These are phyloP conservation scores for Hylomyscus alleni DNA, from an alignment of 2,797 vertebrate species.

Conservation along the genomic window DNA sequence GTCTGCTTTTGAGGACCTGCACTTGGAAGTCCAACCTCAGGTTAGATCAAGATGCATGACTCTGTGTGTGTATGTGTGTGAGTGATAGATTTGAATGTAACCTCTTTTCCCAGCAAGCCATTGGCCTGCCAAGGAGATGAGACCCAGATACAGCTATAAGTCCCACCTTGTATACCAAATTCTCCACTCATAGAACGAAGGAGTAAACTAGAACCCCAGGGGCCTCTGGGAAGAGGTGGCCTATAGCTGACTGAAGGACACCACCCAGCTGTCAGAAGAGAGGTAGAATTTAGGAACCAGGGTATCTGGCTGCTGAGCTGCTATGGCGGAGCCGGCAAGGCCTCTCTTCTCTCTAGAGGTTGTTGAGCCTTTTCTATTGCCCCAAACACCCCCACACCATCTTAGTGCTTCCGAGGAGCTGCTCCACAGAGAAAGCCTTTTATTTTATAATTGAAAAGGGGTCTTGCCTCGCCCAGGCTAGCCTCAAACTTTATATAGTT, in stretches of 20 bases:
- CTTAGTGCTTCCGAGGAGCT: too few species aligned
- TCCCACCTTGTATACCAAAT: background rate
- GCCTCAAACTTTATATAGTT: background rate
- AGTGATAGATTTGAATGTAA: background rate
- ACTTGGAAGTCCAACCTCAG: too few species aligned
- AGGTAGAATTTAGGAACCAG: background rate
- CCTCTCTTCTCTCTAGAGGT: background rate
- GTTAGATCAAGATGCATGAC: too few species aligned
- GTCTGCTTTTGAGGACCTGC: background rate
- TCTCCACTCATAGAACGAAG: background rate
- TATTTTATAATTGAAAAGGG: background rate
- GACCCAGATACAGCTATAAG: accelerated
- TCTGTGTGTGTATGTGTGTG: too few species aligned
- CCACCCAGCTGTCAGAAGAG: background rate
- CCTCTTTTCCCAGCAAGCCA: too few species aligned
- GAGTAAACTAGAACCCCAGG: accelerated
- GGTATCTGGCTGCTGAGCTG: accelerated
- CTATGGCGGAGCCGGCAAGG: background rate
- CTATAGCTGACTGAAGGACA: background rate
- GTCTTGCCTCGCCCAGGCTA: background rate
- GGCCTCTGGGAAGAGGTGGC: background rate
- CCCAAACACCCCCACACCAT: background rate
- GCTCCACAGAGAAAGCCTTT: background rate
- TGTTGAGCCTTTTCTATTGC: background rate
- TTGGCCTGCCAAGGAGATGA: background rate